Evolutionary conservation across 2,113 vertebrate species (phyloP).

Genomic region (Rhadina sibilatrix): DNA sequence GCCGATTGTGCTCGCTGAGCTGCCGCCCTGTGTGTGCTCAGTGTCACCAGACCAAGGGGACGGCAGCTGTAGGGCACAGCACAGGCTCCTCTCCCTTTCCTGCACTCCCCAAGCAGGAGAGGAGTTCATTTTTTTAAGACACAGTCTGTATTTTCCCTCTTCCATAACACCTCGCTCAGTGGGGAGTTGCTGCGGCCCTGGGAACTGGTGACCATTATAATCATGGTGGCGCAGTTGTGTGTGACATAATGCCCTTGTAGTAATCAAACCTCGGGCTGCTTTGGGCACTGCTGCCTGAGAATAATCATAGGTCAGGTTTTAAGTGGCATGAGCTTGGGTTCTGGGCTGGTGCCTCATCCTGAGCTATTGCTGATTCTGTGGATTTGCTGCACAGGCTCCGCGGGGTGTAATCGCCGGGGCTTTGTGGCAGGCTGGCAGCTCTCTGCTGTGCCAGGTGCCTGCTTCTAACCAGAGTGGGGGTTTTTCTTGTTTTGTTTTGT

Average conservation of each 20-base stretch:
- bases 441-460: conserved; percentile 42
- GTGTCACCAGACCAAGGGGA: background rate
- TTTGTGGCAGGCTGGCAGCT: conserved; percentile 5
- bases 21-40: background rate
- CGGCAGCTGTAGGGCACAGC: background rate
- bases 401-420: background rate
- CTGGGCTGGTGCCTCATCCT: conserved; percentile 37
- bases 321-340: background rate
- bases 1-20: background rate
- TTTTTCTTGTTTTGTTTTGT: background rate
- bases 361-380: conserved; percentile 34
- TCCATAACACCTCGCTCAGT: background rate
- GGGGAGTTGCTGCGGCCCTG: background rate
- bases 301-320: conserved; percentile 3
- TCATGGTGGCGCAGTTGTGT: background rate
- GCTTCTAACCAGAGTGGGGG: background rate
- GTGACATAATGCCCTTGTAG: background rate
- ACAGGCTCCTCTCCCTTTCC: background rate
- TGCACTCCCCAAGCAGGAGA: background rate
- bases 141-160: background rate
- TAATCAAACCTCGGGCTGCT: conserved; percentile 30
- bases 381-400: background rate
- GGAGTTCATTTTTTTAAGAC: background rate
- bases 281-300: background rate
- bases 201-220: background rate